A percentile compares a stretch with the other conserved stretches of the same genome.
Conservation (phyloP, 2,888 invertebrate species). For the Tethea ocularis region DNA sequence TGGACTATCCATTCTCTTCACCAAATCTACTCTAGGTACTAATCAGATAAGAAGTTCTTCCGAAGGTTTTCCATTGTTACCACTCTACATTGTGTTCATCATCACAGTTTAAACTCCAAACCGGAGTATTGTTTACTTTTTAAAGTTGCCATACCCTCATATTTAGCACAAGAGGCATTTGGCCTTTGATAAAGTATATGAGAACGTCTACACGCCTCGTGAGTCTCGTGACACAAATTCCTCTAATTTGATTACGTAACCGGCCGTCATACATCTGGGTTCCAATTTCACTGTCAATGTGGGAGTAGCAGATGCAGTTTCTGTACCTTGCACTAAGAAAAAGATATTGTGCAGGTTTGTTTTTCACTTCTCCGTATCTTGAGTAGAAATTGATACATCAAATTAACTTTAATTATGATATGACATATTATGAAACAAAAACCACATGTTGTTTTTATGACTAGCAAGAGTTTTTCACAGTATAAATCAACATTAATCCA, state of each 20-base stretch:
- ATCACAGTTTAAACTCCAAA: neutral
- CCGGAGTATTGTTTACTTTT: neutral
- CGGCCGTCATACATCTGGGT: slow-evolving; percentile 48
- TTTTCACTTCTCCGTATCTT: neutral
- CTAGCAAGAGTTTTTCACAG: neutral
- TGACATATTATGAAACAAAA: neutral
- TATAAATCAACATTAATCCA: neutral
- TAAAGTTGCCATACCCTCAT: slow-evolving; percentile 11
- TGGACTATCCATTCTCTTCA: no score
- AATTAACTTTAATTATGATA: neutral
- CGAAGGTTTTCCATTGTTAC: no score
- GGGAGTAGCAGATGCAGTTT: slow-evolving; percentile 14
- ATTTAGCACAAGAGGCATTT: slow-evolving; percentile 18
- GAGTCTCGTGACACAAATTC: slow-evolving; percentile 52
- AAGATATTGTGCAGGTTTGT: neutral
- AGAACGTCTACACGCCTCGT: slow-evolving; percentile 28
- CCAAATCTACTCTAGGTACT: no score
- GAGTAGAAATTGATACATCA: neutral
- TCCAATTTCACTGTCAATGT: slow-evolving; percentile 37
- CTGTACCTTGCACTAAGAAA: neutral
- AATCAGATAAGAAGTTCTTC: no score
- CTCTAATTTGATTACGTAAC: slow-evolving; percentile 62
- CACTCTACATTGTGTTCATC: no score
- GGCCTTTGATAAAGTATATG: slow-evolving; percentile 25
- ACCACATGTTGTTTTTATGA: neutral